Base-by-base conservation (phyloP, 2,888 invertebrate species). In the Fabriciana adippe region DNA sequence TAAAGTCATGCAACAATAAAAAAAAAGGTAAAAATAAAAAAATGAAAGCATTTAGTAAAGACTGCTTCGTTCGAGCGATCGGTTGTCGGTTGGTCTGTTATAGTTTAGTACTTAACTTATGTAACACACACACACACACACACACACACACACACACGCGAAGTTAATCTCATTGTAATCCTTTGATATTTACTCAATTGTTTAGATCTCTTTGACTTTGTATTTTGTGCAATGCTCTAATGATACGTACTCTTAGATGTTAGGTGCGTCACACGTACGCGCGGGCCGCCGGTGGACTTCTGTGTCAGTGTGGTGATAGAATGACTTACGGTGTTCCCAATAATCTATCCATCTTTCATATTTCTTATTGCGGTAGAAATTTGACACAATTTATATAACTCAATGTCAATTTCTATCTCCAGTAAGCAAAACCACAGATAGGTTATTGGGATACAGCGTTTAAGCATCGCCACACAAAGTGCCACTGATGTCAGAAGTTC, bases 231-330 rank as follows among this genome's bases (percentile, higher is more conserved):
- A 65, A 63, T 69, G 66, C 47, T 59, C 59, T 53, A 41, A 75
- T 75, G 70, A 74, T 73, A 75, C 74, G 77, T 77, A 75, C 16
- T 16, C 8, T 35, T 53, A 61, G 50, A 14, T 61, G 13, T 35
- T 35, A 31, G 41, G 51, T 61, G 35, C 51, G 61, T 61, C 59
- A 26, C 16, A 16, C 4, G 5, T 26, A 11, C 11, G 8, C 35
- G 35, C 1, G 2, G 35, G 35, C 11, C 35, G 35, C 35, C 11
- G 3, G 35, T 1, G 35, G 2, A 41, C 35, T 41, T 41, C 35
- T 41, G 35, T 11, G 35, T 41, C 35, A 8, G 35, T 41, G 2
- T 1, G 35, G 35, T 41, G 2, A 8, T 11, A 11, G 35, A 41
- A 41, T 41, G 2, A 35, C 35, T 35, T 8, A 41, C 35, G 8